A percentile compares a stretch with the other conserved stretches of the same genome.
Evolutionary conservation across 2,888 invertebrate species (phyloP).

Genomic region (Troides aeacus): DNA sequence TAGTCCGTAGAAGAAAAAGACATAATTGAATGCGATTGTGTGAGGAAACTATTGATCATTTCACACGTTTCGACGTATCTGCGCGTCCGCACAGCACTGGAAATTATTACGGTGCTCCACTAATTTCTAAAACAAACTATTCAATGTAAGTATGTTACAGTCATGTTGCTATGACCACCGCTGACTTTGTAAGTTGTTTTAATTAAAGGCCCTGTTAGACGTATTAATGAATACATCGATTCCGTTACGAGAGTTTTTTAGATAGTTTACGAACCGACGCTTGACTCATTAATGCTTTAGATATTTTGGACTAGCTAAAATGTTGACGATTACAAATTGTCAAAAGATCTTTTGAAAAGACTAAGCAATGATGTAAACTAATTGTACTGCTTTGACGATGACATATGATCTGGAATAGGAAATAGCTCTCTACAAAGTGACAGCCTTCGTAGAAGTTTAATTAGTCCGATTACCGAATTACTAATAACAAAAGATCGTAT

Average conservation of each 20-base stretch:
- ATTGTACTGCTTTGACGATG: no score
- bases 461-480: no score
- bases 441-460: no score
- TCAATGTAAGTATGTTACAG: not conserved
- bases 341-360: no score
- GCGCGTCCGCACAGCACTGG: constrained; percentile 2
- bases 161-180: not conserved
- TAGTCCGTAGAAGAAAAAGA: constrained; percentile 48
- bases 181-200: not conserved
- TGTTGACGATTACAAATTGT: no score
- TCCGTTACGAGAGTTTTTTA: not conserved
- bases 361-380: no score
- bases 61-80: constrained; percentile 45
- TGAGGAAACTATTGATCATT: constrained; percentile 42
- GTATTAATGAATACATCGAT: not conserved
- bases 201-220: not conserved
- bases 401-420: no score
- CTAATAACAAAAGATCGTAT: no score
- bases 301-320: no score
- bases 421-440: no score
- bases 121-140: not conserved
- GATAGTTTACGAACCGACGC: not conserved
- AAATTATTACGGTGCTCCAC: constrained; percentile 1
- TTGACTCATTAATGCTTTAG: no score
- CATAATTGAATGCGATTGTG: constrained; percentile 53